Conservation (phyloP, 2,888 invertebrate species). For the Eupithecia subfuscata region DNA sequence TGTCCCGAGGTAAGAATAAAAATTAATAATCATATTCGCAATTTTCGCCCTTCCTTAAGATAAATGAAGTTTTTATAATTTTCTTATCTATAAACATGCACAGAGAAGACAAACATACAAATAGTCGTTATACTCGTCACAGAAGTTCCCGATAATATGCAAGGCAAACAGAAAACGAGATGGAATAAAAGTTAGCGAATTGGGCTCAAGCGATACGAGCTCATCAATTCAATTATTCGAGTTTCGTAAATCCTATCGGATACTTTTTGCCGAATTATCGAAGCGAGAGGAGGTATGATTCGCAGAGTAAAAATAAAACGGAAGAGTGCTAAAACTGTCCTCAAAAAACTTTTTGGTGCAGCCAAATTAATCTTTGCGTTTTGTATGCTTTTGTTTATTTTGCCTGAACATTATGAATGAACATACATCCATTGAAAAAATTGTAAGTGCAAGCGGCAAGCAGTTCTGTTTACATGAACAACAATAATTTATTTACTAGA, state of each 20-base stretch:
- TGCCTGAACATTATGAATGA: not conserved
- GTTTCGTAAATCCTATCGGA: slow-evolving; percentile 41
- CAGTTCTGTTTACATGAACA: too few species aligned
- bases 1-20: too few species aligned
- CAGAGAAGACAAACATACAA: too few species aligned
- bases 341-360: not conserved
- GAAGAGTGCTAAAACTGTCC: not conserved
- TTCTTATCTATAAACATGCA: too few species aligned
- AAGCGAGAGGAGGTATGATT: slow-evolving; percentile 47
- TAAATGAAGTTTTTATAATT: too few species aligned
- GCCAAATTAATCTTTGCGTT: not conserved
- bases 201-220: slow-evolving; percentile 23
- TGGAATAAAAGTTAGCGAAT: slow-evolving; percentile 5
- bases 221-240: slow-evolving; percentile 40
- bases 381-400: not conserved
- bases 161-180: not conserved
- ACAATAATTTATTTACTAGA: too few species aligned
- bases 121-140: not conserved
- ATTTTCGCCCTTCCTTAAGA: too few species aligned
- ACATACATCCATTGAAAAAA: not conserved
- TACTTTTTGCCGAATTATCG: slow-evolving; percentile 34
- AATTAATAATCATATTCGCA: too few species aligned
- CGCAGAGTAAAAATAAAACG: slow-evolving; percentile 11
- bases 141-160: not conserved
- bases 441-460: too few species aligned